Conservation (phyloP, 2,113 vertebrate genomes). For the Caracal caracal region DNA sequence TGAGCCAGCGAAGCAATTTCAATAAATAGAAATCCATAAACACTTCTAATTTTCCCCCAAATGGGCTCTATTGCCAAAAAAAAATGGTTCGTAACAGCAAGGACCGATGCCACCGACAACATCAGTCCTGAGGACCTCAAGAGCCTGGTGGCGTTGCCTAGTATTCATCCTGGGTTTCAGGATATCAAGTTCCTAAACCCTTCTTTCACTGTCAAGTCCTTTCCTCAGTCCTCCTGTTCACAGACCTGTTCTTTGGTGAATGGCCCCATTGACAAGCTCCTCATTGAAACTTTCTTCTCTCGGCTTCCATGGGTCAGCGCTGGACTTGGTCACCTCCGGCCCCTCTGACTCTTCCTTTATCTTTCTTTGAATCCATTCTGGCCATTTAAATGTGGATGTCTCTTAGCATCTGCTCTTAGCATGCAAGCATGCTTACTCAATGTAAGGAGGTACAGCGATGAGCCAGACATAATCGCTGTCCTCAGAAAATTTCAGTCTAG, state of each 20-base stretch:
- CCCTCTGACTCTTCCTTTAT: background rate
- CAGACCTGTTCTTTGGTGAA: background rate
- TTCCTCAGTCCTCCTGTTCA: background rate
- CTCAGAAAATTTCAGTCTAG: constrained; percentile 39
- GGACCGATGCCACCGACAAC: background rate
- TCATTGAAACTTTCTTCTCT: background rate
- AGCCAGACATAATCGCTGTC: background rate
- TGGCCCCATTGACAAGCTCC: background rate
- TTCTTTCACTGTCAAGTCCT: background rate
- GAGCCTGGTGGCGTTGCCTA: background rate
- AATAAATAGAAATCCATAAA: background rate
- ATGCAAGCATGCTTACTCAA: background rate
- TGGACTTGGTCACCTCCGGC: background rate
- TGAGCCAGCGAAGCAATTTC: background rate
- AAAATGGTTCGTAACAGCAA: background rate
- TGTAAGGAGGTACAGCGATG: background rate
- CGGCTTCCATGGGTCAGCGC: background rate
- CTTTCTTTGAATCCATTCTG: background rate
- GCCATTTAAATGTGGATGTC: background rate
- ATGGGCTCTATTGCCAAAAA: background rate
- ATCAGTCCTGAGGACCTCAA: background rate
- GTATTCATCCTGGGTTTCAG: background rate
- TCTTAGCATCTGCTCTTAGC: background rate
- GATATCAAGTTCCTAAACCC: background rate
- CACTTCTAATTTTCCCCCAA: background rate